Evolutionary conservation across 2,113 vertebrate species (phyloP).

Genomic region (Plestiodon gilberti): DNA sequence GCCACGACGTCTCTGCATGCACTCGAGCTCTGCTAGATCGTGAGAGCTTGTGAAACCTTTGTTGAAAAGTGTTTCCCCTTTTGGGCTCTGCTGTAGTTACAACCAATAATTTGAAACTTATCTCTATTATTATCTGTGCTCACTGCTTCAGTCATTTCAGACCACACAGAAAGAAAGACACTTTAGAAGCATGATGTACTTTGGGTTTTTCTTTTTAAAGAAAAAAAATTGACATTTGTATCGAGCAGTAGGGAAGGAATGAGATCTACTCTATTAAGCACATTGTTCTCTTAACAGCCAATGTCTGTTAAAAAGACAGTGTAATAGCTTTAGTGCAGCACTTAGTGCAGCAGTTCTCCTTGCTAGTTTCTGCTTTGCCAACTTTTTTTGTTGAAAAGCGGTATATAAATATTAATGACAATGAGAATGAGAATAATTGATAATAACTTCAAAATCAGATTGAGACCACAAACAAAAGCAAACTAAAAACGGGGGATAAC

Average conservation of each 20-base stretch:
- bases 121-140: not conserved
- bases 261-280: not conserved
- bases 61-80: not conserved
- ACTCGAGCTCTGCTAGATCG: no score
- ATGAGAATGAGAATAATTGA: no score
- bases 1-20: no score
- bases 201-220: not conserved
- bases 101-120: not conserved
- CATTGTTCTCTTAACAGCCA: not conserved
- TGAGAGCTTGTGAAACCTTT: not conserved
- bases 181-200: not conserved
- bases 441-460: not conserved
- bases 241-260: not conserved
- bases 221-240: not conserved
- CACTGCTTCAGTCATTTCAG: not conserved
- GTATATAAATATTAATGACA: no score
- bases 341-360: not conserved
- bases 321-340: not conserved
- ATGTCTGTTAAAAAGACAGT: not conserved
- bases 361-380: not conserved
- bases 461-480: not conserved
- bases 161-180: not conserved
- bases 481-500: not conserved
- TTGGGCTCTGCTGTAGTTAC: not conserved
- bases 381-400: no score